Conservation (phyloP, 2,888 invertebrate genomes). For the Agrochola circellaris region DNA sequence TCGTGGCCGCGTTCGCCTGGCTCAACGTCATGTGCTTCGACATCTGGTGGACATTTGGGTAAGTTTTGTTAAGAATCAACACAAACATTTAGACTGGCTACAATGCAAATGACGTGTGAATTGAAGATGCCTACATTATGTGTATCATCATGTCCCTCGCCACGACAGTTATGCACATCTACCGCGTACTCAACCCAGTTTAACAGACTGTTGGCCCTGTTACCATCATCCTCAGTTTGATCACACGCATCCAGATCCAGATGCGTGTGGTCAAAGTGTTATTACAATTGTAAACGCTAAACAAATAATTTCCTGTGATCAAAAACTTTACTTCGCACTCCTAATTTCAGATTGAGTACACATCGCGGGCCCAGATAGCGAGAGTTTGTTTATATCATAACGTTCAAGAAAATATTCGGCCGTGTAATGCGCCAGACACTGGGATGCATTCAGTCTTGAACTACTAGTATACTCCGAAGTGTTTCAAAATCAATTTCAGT, state of each 20-base stretch:
- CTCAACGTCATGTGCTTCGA: constrained; percentile 95
- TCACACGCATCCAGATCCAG: constrained; percentile 35
- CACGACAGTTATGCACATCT: constrained; percentile 38
- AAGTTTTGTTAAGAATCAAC: constrained; percentile 81
- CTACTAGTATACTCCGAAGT: constrained; percentile 41
- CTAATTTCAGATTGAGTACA: constrained; percentile 45
- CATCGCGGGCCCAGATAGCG: constrained; percentile 43
- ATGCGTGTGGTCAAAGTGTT: constrained; percentile 26
- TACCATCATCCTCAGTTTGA: constrained; percentile 6
- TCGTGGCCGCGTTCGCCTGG: constrained; percentile 94
- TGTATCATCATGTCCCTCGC: constrained; percentile 43
- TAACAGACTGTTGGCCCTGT: constrained; percentile 16
- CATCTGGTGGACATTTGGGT: constrained; percentile 96
- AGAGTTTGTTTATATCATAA: constrained; percentile 62
- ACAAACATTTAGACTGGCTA: constrained; percentile 67
- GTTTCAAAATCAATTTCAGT: constrained; percentile 53
- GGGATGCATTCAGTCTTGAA: constrained; percentile 47
- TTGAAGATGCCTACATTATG: constrained; percentile 43
- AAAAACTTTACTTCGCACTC: constrained; percentile 32
- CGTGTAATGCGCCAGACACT: constrained; percentile 60
- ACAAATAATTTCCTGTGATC: constrained; percentile 43
- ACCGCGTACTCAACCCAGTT: constrained; percentile 16
- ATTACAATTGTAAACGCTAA: constrained; percentile 41
- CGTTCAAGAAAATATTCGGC: constrained; percentile 61
- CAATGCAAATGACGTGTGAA: constrained; percentile 67